Percentiles rank a stretch among this genome's conserved stretches.
Conservation (phyloP, 2,888 invertebrate species). For the Drosophila borborema region DNA sequence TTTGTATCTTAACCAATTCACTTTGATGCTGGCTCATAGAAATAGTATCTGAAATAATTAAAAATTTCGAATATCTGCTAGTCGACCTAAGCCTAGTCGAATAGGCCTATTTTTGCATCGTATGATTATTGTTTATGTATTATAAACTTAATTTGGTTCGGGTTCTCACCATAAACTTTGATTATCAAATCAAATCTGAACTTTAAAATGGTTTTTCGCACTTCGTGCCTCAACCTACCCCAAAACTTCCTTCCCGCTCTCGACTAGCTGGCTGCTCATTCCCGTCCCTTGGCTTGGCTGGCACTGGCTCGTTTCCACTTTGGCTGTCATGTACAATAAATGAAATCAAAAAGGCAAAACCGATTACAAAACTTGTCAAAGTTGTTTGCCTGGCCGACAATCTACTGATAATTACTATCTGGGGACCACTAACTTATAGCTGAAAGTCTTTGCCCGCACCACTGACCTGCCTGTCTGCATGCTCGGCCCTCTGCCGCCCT, state of each 20-base stretch:
- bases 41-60: too few relatives aligned
- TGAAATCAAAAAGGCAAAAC: conserved; percentile 74
- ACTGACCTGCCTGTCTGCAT: neutral
- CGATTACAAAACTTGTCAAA: conserved; percentile 79
- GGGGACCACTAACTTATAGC: conserved; percentile 77
- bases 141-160: conserved; percentile 10
- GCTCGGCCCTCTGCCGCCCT: neutral
- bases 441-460: conserved; percentile 21
- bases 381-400: conserved; percentile 68
- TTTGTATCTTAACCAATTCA: too few relatives aligned
- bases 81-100: neutral
- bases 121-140: conserved; percentile 4
- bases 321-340: conserved; percentile 74
- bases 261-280: neutral
- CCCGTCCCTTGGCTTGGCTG: neutral
- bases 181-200: conserved; percentile 28
- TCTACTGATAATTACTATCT: conserved; percentile 80
- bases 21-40: too few relatives aligned
- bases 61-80: neutral
- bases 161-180: conserved; percentile 20
- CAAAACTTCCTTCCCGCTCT: fast-evolving
- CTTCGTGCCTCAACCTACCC: neutral
- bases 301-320: conserved; percentile 16
- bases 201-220: conserved; percentile 40
- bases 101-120: neutral